phyloP scores from a whole-genome alignment of 2,888 invertebrate species.

The Teleogryllus oceanicus region DNA sequence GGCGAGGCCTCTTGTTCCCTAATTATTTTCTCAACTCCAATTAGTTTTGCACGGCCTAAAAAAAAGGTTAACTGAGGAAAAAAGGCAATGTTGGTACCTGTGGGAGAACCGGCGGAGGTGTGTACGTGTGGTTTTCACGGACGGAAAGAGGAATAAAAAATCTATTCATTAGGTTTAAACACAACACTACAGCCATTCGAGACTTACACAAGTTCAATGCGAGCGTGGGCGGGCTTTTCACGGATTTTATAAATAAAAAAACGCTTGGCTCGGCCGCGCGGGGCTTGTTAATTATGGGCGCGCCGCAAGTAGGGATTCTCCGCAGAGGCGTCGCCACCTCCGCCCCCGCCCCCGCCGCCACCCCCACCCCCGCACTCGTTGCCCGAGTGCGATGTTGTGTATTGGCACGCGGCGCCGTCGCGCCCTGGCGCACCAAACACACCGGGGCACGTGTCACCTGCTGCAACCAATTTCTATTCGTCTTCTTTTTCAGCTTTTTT shows the following conservation, averaged over 20 bases:
- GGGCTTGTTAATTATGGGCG: constrained; percentile 1
- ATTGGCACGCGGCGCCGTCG: too few relatives aligned
- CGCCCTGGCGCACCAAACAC: too few relatives aligned
- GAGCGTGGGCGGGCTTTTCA: not conserved
- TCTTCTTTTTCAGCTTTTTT: too few relatives aligned
- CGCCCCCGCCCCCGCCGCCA: too few relatives aligned
- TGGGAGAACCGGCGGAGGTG: not conserved
- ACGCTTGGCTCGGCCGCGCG: not conserved
- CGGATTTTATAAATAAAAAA: not conserved
- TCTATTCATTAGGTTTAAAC: constrained; percentile 18
- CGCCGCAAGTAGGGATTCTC: not conserved
- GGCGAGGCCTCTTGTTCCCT: not conserved
- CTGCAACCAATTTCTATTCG: too few relatives aligned
- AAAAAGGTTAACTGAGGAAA: constrained; percentile 18
- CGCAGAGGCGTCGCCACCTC: too few relatives aligned
- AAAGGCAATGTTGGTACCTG: constrained; percentile 10
- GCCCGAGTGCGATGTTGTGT: too few relatives aligned
- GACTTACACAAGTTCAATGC: constrained; percentile 18
- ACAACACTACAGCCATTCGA: constrained; percentile 10
- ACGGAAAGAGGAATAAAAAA: constrained; percentile 12
- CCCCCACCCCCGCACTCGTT: too few relatives aligned
- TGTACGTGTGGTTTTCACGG: constrained; percentile 18
- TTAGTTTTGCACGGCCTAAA: constrained; percentile 9
- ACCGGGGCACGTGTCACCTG: too few relatives aligned
- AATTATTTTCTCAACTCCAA: constrained; percentile 18